Percentiles rank a stretch among this genome's conserved stretches.
phyloP scores from a whole-genome alignment of 2,888 invertebrate genomes.

The Ligdia adustata region DNA sequence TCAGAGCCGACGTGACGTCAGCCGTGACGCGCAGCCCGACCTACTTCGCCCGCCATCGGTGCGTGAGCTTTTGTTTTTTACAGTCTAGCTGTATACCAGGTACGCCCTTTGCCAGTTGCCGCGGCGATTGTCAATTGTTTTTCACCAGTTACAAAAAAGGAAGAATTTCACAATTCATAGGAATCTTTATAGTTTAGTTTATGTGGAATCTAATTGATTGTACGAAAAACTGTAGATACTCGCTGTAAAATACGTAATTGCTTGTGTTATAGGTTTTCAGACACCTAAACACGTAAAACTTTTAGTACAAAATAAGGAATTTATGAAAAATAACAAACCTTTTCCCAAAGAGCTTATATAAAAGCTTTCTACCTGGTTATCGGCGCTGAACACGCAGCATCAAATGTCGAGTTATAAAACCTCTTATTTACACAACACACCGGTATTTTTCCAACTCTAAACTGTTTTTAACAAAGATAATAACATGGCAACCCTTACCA shows the following conservation, averaged over 20 bases:
- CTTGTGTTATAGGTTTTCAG: no score
- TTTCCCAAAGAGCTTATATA: not conserved
- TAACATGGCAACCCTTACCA: no score
- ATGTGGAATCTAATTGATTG: no score
- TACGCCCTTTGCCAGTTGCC: slow-evolving; percentile 11
- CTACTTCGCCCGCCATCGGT: slow-evolving; percentile 50
- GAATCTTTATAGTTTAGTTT: no score
- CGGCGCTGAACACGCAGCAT: not conserved
- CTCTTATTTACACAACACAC: slow-evolving; percentile 9
- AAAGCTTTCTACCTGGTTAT: slow-evolving; percentile 6
- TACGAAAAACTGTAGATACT: no score
- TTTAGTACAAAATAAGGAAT: not conserved
- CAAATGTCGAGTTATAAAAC: slow-evolving; percentile 3
- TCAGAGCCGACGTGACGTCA: slow-evolving; percentile 66
- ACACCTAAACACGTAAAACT: no score
- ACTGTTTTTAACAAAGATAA: no score
- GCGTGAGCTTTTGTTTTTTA: slow-evolving; percentile 42
- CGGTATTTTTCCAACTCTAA: slow-evolving; percentile 6
- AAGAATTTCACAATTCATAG: no score
- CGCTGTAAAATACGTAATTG: no score
- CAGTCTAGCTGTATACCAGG: slow-evolving; percentile 11
- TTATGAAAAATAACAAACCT: not conserved
- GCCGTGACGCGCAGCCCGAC: slow-evolving; percentile 52
- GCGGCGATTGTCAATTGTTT: not conserved
- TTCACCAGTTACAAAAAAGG: no score